Conservation (phyloP, 2,888 invertebrate genomes). For the Melanchra persicariae region DNA sequence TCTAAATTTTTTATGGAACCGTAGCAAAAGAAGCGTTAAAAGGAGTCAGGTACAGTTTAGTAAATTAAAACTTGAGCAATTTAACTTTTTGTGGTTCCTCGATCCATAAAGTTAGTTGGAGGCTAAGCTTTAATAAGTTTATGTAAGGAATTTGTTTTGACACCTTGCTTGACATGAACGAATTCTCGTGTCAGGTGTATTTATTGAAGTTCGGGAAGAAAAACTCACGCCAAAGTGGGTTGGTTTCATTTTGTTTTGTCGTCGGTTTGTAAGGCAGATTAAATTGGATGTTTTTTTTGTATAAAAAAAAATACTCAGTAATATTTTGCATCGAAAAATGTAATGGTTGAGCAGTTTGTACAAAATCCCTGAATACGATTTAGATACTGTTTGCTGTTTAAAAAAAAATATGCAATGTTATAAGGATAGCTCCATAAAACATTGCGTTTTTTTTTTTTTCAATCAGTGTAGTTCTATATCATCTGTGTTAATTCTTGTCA, state of each 20-base stretch:
- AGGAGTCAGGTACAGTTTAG: constrained; percentile 68
- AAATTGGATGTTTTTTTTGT: too few relatives aligned
- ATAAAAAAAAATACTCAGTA: too few relatives aligned
- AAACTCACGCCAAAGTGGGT: not conserved
- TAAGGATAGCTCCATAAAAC: too few relatives aligned
- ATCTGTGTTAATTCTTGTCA: too few relatives aligned
- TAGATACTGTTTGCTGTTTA: too few relatives aligned
- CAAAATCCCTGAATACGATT: too few relatives aligned
- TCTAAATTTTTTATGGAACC: constrained; percentile 72
- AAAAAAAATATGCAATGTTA: too few relatives aligned
- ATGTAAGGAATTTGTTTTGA: constrained; percentile 63
- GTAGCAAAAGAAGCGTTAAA: constrained; percentile 68
- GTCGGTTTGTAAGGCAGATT: not conserved
- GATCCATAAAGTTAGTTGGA: constrained; percentile 72
- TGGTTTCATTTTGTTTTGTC: not conserved
- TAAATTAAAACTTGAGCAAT: constrained; percentile 84
- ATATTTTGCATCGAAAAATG: too few relatives aligned
- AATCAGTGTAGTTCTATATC: too few relatives aligned
- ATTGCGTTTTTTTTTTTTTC: too few relatives aligned
- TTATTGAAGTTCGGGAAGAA: constrained; percentile 16
- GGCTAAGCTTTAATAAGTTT: constrained; percentile 74
- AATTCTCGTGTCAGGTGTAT: constrained; percentile 37
- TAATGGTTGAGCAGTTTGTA: too few relatives aligned
- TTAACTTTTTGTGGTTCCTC: constrained; percentile 84
- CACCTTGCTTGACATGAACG: constrained; percentile 51